phyloP scores from a whole-genome alignment of 2,797 vertebrate genomes.

The Hirundo rustica region DNA sequence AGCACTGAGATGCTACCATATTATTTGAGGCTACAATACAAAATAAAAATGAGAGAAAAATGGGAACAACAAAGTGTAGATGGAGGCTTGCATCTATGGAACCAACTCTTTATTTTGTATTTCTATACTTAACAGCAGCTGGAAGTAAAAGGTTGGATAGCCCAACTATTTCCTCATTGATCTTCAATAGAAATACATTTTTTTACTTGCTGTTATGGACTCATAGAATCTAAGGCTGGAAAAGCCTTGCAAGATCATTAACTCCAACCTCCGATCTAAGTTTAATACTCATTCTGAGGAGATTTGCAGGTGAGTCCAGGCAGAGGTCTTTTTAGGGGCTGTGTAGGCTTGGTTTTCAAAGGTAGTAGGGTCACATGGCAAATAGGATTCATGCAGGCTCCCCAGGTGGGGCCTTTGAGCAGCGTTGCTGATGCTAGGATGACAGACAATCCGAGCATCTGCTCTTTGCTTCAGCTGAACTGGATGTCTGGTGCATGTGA shows the following conservation, averaged over 20 bases:
- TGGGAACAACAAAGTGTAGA: neutral
- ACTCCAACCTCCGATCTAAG: neutral
- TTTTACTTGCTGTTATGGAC: neutral
- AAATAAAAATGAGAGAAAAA: neutral
- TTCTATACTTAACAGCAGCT: neutral
- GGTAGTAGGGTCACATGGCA: neutral
- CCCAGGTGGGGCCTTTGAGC: neutral
- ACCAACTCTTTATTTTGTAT: neutral
- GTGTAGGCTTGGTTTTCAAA: neutral
- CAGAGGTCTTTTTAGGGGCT: neutral
- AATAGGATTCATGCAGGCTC: neutral
- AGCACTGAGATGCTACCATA: neutral
- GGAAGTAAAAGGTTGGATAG: neutral
- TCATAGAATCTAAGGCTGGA: neutral
- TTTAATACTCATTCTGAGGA: neutral
- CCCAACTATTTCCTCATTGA: neutral
- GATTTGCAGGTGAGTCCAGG: neutral
- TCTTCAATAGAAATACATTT: neutral
- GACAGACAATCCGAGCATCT: neutral
- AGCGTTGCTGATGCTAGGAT: neutral
- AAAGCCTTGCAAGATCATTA: neutral
- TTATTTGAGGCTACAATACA: neutral
- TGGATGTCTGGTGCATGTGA: neutral
- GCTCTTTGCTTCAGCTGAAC: accelerated
- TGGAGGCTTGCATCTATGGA: neutral